Evolutionary conservation across 2,888 invertebrate genomes (phyloP).

Genomic region (Hypselothyrea guttata): DNA sequence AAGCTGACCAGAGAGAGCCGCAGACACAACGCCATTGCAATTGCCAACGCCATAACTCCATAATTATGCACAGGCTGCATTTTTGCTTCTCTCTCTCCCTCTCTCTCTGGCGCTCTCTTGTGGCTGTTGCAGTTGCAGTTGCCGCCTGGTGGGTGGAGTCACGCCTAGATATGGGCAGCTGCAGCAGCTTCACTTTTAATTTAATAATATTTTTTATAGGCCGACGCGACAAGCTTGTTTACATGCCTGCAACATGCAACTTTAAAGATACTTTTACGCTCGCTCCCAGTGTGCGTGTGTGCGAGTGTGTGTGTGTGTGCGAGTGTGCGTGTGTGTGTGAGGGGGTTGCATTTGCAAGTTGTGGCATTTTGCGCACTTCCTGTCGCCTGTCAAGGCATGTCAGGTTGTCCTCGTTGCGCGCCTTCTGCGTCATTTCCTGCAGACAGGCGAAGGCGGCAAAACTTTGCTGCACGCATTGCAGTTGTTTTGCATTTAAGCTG

Average conservation of each 20-base stretch:
- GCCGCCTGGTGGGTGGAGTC: slow-evolving; percentile 65
- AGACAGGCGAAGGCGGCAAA: slow-evolving; percentile 54
- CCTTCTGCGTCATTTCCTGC: slow-evolving; percentile 49
- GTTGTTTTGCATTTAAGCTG: slow-evolving; percentile 65
- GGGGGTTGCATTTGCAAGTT: slow-evolving; percentile 57
- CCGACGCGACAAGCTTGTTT: slow-evolving; percentile 75
- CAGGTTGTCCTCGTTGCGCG: slow-evolving; percentile 49
- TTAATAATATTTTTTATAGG: slow-evolving; percentile 77
- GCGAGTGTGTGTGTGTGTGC: slow-evolving; percentile 6
- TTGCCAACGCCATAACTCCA: slow-evolving; percentile 68
- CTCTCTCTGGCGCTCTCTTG: too few relatives aligned
- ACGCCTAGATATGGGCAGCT: slow-evolving; percentile 54
- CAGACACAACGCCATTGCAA: slow-evolving; percentile 58
- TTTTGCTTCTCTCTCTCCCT: slow-evolving; percentile 50
- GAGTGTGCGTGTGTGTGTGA: background rate
- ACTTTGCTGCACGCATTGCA: slow-evolving; percentile 70
- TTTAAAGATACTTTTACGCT: slow-evolving; percentile 66
- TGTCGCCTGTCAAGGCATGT: slow-evolving; percentile 75
- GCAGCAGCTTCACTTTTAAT: slow-evolving; percentile 66
- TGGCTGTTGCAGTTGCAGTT: slow-evolving; percentile 18
- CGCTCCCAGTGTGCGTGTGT: slow-evolving; percentile 29
- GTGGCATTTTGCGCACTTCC: slow-evolving; percentile 82
- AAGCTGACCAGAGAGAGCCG: slow-evolving; percentile 30
- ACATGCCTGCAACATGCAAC: slow-evolving; percentile 77
- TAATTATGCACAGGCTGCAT: slow-evolving; percentile 71